Percentiles rank a stretch among this genome's conserved stretches.
Conservation (phyloP, 2,113 vertebrate genomes). For the Menidia beryllina region DNA sequence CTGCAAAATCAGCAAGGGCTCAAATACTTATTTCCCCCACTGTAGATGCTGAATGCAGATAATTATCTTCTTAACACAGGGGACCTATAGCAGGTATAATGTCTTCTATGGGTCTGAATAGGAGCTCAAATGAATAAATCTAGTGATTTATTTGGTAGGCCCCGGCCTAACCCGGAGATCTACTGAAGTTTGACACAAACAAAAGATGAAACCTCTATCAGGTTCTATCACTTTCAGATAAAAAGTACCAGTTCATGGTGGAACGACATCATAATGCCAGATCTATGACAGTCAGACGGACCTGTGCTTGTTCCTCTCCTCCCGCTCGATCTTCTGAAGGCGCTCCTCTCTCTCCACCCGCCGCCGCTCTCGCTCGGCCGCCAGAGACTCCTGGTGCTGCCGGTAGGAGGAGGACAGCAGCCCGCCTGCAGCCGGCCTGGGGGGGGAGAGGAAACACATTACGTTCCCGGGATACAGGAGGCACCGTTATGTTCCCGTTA, state of each 20-base stretch:
- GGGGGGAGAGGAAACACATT: background rate
- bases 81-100: background rate
- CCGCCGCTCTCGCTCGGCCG: constrained; percentile 92
- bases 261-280: background rate
- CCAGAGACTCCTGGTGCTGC: constrained; percentile 95
- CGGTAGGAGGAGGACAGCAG: constrained; percentile 94
- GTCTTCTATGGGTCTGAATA: no score
- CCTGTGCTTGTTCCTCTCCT: constrained; percentile 98
- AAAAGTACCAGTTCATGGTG: background rate
- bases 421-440: constrained; percentile 87
- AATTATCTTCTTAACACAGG: no score
- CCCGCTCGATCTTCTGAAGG: constrained; percentile 92
- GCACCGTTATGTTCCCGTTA: no score
- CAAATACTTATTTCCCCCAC: no score
- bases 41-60: no score
- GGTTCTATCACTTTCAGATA: background rate
- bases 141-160: no score
- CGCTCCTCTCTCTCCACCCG: constrained; percentile 94
- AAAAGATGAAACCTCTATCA: background rate
- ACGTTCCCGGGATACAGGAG: no score
- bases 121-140: no score
- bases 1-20: no score
- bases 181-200: background rate
- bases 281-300: constrained; percentile 48
- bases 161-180: no score